A percentile compares a stretch with the other conserved stretches of the same genome.
Conservation (phyloP, 2,888 invertebrate genomes). For the Dryococelus australis region DNA sequence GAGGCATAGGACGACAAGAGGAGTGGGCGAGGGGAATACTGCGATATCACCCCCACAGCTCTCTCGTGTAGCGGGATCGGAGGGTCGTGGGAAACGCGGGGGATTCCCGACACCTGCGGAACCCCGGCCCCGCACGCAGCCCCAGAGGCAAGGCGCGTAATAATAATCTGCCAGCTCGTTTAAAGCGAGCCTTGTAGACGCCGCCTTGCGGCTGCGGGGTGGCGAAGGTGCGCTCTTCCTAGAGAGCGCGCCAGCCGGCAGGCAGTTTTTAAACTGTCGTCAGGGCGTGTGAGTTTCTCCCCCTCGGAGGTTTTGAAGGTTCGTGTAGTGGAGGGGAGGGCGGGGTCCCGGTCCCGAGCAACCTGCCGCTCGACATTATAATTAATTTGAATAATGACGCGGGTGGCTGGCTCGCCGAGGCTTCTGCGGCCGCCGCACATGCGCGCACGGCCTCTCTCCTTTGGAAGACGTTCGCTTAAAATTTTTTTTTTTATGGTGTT, state of each 20-base stretch:
- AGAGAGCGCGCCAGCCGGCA: no score
- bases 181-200: neutral
- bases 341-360: neutral
- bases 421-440: neutral
- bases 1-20: no score
- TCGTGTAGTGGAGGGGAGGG: neutral
- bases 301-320: no score
- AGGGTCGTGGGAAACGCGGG: neutral
- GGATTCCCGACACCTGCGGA: neutral
- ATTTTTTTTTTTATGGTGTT: no score
- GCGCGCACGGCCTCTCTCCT: no score
- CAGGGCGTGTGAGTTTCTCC: neutral
- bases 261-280: slow-evolving; percentile 16
- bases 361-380: neutral
- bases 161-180: slow-evolving; percentile 16
- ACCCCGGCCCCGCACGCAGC: neutral
- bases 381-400: slow-evolving; percentile 16
- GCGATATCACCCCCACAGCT: no score
- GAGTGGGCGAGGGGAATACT: no score
- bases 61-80: neutral
- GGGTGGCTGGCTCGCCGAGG: neutral
- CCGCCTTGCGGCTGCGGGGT: neutral
- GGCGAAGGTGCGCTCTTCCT: no score
- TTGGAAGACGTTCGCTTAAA: no score
- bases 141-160: neutral